Evolutionary conservation across 2,888 invertebrate genomes (phyloP).

Genomic region (Rapana venosa): DNA sequence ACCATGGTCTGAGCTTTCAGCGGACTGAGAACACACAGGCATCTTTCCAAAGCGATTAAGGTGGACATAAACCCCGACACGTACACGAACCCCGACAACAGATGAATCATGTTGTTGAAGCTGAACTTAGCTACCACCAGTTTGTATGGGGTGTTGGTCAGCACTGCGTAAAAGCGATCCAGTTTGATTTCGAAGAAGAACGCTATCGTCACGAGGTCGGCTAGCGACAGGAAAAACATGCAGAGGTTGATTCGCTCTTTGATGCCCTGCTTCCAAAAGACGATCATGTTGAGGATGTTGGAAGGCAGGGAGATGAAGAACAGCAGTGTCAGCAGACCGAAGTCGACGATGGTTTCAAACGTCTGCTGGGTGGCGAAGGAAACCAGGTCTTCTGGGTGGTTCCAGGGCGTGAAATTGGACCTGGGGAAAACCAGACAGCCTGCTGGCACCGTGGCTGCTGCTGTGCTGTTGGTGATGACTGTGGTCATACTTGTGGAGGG

Average conservation of each 20-base stretch:
- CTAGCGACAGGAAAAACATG: neutral
- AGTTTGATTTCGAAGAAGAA: neutral
- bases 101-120: neutral
- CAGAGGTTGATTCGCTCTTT: slow-evolving; percentile 9
- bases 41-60: neutral
- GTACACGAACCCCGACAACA: neutral
- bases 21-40: slow-evolving; percentile 11
- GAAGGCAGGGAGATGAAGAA: neutral
- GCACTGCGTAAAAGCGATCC: neutral
- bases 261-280: neutral
- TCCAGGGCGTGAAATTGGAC: neutral
- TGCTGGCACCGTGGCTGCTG: neutral
- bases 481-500: too few relatives aligned
- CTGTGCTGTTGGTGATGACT: too few relatives aligned
- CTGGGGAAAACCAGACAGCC: neutral
- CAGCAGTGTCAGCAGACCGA: neutral
- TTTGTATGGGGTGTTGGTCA: neutral
- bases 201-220: neutral
- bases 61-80: slow-evolving; percentile 1
- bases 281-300: slow-evolving; percentile 20
- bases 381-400: neutral
- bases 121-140: neutral
- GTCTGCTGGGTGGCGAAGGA: neutral
- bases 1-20: neutral
- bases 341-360: neutral